Evolutionary conservation across 1,140 invertebrate genomes (phyloP), one percentile per base, ranked within the genome.

Genomic region (Conus betulinus): DNA sequence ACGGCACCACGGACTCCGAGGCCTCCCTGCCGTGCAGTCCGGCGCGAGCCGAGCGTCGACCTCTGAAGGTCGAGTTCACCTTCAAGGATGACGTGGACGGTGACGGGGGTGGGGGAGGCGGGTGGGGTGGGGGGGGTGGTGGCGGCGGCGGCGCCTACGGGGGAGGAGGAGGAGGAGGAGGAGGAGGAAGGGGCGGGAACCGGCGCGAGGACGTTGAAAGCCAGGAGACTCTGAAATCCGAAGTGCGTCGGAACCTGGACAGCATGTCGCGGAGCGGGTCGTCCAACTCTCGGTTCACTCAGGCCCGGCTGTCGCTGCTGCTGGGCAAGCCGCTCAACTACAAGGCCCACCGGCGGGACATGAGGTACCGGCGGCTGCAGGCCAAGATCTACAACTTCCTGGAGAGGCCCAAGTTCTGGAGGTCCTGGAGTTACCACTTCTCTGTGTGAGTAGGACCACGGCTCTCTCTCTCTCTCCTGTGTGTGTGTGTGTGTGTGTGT

Each of bases 311-410:
- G 97, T 98, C 97, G 96, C 97, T 98, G 94, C 97, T 98, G 93
- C 97, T 98, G 93, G 98, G 98, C 95, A 98, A 97, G 96, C 98
- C 98, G 93, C 96, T 98, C 94, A 98, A 97, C 96, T 98, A 98
- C 96, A 97, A 97, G 96, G 97, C 97, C 95, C 97, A 98, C 85
- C 89, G 93, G 39, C 97, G 97, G 96, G 98, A 98, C 96, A 97
- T 97, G 95, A 96, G 97, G 91, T 98, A 98, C 96, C 96, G 98
- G 93, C 97, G 97, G 94, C 96, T 98, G 85, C 98, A 99, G 96
- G 97, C 97, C 93, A 97, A 97, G 95, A 96, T 98, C 94, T 98
- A 99, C 96, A 99, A 99, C 96, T 99, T 99, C 96, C 96, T 99
- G 93, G 98, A 99, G 96, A 96, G 98, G 94, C 98, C 98, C 87